Evolutionary conservation across 2,888 invertebrate genomes (phyloP), one percentile per base, ranked within the genome.

Genomic region (Asteroscopus sphinx): DNA sequence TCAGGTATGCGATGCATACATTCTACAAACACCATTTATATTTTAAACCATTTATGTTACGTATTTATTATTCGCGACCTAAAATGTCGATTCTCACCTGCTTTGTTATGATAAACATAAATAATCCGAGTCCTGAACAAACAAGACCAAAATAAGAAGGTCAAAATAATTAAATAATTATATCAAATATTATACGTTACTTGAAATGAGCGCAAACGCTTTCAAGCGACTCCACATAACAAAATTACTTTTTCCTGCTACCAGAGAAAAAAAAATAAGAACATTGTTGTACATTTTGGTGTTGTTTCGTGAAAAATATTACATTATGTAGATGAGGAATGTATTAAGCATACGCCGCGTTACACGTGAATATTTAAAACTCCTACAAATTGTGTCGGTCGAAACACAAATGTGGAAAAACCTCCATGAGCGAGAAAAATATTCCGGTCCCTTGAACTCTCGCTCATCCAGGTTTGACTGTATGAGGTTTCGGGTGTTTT

Each of bases 251-350:
- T 68, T 56, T 42, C 48, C 49, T 53, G 37, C 48, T 39, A 13
- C 17, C 7, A 35, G 16, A 52, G n/a, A n/a, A n/a, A 63, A 75
- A 73, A 82, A 78, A 74, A 76, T 76, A 79, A 79, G 76, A 77
- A 76, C 68, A 73, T 74, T 72, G 68, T 70, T 67, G 69, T 77
- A 82, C 77, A 82, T 83, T 82, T 82, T 69, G 76, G 58, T 72
- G 78, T 76, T 77, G 75, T 72, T 80, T 76, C 76, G 68, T 67
- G 72, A 79, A 75, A 87, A 89, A 88, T 86, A 89, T 88, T 83
- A 87, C 87, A 87, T 89, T 88, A 89, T 89, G 89, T 81, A 89
- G 82, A 89, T 89, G 87, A 86, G 83, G 85, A 83, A 85, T 88
- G 83, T 85, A 88, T 88, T 88, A 87, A 85, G 81, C 83, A 85